These are phyloP conservation scores for Nineta flava DNA, from an alignment of 2,888 invertebrate genomes.

Conservation along the genomic window DNA sequence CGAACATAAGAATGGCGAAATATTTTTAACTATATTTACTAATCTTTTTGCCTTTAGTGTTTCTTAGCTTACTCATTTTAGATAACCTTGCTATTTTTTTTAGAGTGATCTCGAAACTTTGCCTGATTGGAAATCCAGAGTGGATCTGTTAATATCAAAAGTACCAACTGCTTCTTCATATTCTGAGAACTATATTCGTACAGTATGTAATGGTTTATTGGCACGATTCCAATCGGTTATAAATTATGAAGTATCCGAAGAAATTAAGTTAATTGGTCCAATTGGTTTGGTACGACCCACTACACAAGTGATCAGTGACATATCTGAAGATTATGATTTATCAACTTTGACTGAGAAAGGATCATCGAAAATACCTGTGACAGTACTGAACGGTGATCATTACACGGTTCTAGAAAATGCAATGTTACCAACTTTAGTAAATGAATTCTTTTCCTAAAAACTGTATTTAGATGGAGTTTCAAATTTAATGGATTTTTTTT, in stretches of 20 bases:
- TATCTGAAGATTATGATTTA: constrained; percentile 50
- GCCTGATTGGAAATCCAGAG: constrained; percentile 38
- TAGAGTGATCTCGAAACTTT: constrained; percentile 31
- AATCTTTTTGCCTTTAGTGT: no score
- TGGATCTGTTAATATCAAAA: constrained; percentile 31
- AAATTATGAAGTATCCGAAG: constrained; percentile 28
- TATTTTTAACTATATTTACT: no score
- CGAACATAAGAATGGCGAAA: no score
- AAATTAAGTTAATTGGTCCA: constrained; percentile 30
- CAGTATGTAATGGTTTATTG: constrained; percentile 29
- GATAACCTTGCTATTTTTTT: constrained; percentile 8
- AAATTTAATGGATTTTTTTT: no score
- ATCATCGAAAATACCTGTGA: not conserved
- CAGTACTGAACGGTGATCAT: not conserved
- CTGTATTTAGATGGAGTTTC: no score
- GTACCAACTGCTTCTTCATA: constrained; percentile 22
- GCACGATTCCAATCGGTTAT: constrained; percentile 38
- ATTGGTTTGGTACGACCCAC: constrained; percentile 47
- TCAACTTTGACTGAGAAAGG: constrained; percentile 16
- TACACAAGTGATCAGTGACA: constrained; percentile 31
- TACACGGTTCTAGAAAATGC: not conserved
- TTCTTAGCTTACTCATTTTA: not conserved
- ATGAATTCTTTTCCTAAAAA: not conserved
- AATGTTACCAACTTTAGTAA: not conserved
- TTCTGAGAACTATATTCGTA: constrained; percentile 26